Conservation (phyloP, 1,140 invertebrate species). For the Plodia interpunctella region DNA sequence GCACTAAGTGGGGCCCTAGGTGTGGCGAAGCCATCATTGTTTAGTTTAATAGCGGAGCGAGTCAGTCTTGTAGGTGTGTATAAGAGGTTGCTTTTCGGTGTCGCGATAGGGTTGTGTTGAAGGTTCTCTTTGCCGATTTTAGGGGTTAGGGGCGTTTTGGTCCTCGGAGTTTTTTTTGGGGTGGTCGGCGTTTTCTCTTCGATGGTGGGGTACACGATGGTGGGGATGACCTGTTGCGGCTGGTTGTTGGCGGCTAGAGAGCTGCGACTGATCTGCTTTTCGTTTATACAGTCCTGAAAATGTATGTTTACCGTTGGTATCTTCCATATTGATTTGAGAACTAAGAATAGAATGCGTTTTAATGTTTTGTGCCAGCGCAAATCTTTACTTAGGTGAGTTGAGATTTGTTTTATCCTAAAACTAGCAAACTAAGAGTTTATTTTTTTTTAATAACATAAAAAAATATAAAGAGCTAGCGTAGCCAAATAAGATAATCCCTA, state of each 20-base stretch:
- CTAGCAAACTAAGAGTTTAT: no score
- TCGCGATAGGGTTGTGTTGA: constrained; percentile 39
- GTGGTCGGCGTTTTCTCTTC: constrained; percentile 36
- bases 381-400: no score
- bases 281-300: constrained; percentile 51
- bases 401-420: no score
- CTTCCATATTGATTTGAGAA: no score
- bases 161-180: constrained; percentile 43
- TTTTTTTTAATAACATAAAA: no score
- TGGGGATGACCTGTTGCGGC: constrained; percentile 27
- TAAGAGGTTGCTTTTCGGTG: constrained; percentile 43
- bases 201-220: constrained; percentile 25
- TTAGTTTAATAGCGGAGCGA: constrained; percentile 52
- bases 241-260: constrained; percentile 44
- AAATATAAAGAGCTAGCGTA: no score
- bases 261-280: constrained; percentile 58
- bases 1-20: constrained; percentile 54
- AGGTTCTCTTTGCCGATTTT: constrained; percentile 61
- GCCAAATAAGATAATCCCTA: no score
- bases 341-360: no score
- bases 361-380: no score
- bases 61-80: constrained; percentile 55
- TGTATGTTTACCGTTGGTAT: no score
- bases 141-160: constrained; percentile 41
- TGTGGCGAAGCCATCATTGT: constrained; percentile 57